A percentile compares a stretch with the other conserved stretches of the same genome.
phyloP scores from a whole-genome alignment of 2,888 invertebrate species.

The Tinea pellionella region DNA sequence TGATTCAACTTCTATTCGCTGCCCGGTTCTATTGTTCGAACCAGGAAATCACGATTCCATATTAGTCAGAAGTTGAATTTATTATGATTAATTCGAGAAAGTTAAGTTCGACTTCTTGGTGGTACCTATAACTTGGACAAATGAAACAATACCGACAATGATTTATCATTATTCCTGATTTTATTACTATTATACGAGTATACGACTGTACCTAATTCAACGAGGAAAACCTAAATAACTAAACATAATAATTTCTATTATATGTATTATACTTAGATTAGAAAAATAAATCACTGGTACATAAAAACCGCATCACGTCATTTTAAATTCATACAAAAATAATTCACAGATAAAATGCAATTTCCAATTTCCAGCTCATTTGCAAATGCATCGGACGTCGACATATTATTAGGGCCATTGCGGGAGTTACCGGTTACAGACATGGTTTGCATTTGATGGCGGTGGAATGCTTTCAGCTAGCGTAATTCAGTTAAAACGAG shows the following conservation, averaged over 20 bases:
- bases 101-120: conserved; percentile 26
- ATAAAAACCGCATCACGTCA: no score
- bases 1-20: conserved; percentile 62
- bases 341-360: background rate
- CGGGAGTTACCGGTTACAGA: conserved; percentile 28
- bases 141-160: background rate
- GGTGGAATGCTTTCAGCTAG: conserved; percentile 59
- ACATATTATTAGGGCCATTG: conserved; percentile 32
- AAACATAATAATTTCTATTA: no score
- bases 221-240: background rate
- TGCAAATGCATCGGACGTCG: conserved; percentile 41
- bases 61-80: conserved; percentile 58
- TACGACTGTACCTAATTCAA: no score
- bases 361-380: conserved; percentile 30
- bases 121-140: conserved; percentile 1
- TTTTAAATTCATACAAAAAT: no score
- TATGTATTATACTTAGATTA: background rate
- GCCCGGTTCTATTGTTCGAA: conserved; percentile 43
- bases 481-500: conserved; percentile 67
- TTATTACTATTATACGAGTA: no score
- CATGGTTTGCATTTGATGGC: conserved; percentile 44
- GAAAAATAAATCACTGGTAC: background rate
- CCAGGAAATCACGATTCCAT: conserved; percentile 54
- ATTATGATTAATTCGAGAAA: conserved; percentile 66
- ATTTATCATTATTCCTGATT: background rate